A percentile compares a stretch with the other conserved stretches of the same genome.
phyloP scores from a whole-genome alignment of 2,797 vertebrate species.

The Florisuga fusca region DNA sequence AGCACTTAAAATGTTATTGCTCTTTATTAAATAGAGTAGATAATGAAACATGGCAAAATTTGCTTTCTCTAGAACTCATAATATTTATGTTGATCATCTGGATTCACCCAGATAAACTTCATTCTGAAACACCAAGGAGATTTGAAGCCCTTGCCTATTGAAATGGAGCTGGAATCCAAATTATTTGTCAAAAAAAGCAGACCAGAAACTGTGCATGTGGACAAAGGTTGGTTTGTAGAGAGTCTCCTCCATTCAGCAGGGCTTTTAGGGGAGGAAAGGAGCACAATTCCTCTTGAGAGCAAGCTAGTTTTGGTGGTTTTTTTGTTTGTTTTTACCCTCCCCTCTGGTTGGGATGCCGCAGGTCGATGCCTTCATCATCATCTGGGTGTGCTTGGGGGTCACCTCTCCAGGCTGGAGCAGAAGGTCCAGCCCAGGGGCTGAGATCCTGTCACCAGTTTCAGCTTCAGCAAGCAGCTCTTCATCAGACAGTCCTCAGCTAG shows the following conservation, averaged over 20 bases:
- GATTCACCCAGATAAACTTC: background rate
- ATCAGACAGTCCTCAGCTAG: background rate
- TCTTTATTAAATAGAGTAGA: background rate
- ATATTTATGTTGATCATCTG: background rate
- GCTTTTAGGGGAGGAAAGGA: background rate
- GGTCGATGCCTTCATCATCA: background rate
- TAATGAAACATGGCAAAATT: background rate
- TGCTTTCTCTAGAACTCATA: background rate
- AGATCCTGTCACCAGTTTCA: background rate
- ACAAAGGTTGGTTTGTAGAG: background rate
- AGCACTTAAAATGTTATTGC: background rate
- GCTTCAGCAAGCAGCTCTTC: background rate
- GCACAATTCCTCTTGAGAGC: background rate
- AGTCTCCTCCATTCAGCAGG: background rate
- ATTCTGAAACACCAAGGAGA: background rate
- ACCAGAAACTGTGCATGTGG: rapidly evolving
- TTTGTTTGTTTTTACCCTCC: background rate
- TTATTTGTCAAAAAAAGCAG: rapidly evolving
- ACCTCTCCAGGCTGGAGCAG: background rate
- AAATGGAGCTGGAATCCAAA: background rate
- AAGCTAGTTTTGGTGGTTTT: background rate
- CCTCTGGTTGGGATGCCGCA: rapidly evolving
- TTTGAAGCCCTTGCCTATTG: background rate
- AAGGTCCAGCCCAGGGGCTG: background rate
- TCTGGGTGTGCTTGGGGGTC: rapidly evolving